Evolutionary conservation across 2,113 vertebrate genomes (phyloP).

Genomic region (Tor tambroides): DNA sequence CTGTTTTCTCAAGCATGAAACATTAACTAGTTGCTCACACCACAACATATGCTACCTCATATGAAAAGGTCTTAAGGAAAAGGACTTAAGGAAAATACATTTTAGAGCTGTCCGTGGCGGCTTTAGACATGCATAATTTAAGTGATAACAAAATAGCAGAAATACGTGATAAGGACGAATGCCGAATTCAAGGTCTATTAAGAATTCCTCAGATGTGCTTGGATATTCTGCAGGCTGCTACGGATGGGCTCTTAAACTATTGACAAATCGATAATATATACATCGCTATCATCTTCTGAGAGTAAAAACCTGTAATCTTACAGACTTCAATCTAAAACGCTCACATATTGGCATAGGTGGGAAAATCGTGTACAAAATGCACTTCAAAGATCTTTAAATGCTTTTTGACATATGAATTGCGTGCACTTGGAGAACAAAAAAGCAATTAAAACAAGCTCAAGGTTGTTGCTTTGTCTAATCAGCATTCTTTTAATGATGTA

Average conservation of each 20-base stretch:
- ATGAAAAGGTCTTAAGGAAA: background rate
- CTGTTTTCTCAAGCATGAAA: background rate
- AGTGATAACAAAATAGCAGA: slow-evolving; percentile 18
- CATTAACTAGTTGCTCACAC: background rate
- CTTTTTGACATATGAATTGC: background rate
- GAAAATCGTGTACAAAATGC: background rate
- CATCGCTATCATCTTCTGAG: background rate
- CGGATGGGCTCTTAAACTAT: slow-evolving; percentile 4
- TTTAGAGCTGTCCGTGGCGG: background rate
- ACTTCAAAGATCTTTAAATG: background rate
- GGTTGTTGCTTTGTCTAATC: slow-evolving; percentile 33
- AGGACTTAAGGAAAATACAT: background rate
- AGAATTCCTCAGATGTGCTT: background rate
- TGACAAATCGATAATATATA: slow-evolving; percentile 12
- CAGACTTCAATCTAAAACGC: background rate
- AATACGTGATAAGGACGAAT: background rate
- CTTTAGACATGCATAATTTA: background rate
- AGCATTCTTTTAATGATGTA: slow-evolving; percentile 13
- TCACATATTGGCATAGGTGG: background rate
- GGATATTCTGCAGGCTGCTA: background rate
- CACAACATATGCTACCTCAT: background rate
- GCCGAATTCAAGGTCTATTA: background rate
- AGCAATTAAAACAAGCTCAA: slow-evolving; percentile 30
- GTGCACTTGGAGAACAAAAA: background rate
- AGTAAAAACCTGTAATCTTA: background rate